Base-by-base conservation (phyloP, 1,140 invertebrate species). In the Drosophila kepulauana region DNA sequence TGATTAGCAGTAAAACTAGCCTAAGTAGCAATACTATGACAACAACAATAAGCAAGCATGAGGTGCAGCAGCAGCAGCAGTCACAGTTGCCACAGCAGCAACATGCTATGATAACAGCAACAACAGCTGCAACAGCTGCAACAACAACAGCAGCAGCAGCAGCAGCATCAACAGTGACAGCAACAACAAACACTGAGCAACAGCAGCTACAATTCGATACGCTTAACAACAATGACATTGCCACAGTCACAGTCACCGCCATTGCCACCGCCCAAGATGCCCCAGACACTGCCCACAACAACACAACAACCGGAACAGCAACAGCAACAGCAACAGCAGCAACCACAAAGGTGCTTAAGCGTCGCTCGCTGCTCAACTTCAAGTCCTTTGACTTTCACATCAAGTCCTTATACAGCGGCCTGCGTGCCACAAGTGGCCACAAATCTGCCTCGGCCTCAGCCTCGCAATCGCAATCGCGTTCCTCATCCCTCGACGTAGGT, bases 1-100 rank as follows among this genome's bases (percentile, higher is more conserved):
- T 92, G 88, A 92, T 92, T 92, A 92, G 90, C 80, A 91, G 91
- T 91, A 92, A 92, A 92, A 91, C 87, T 92, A 92, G 91, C 91
- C 82, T 92, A 91, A 92, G 91, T 92, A 92, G 90, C 89, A 91
- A 90, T 79, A 92, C 91, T 78, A 92, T 90, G 82, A 91, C 89
- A 88, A 92, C 91, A 90, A 92, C 91, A 92, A 92, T 92, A 91
- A 92, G 89, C 78, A 92, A 91, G 75, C 91, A 91, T 73, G 91
- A 92, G 72, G 74, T 89, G 77, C 91, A 91, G 58, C 89, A 72
- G 11, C 79, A 84, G 7, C 79, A 77, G 1, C 65, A 70, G n/a
- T 51, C 63, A 48, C 49, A 33, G 30, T 8, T 10, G 35, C 35
- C 35, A 54, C 87, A 72, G n/a, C 78, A 25, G 20, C 20, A 81